Evolutionary conservation across 2,113 vertebrate genomes (phyloP).

Genomic region (Podarcis muralis): DNA sequence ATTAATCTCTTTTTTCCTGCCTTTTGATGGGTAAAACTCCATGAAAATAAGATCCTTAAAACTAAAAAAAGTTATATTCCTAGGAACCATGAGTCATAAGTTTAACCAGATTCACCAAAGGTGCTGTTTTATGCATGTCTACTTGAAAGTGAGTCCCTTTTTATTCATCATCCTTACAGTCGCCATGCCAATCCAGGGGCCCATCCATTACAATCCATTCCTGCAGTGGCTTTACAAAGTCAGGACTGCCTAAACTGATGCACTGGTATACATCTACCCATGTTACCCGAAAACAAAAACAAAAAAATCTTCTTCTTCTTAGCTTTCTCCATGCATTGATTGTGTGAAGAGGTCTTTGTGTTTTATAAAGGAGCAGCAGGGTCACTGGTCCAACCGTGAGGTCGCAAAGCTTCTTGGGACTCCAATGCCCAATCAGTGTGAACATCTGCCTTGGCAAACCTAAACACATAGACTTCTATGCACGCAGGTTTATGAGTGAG

Average conservation of each 20-base stretch:
- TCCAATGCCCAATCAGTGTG: not conserved
- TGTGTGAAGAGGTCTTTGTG: not conserved
- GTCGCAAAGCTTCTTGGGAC: too few species aligned
- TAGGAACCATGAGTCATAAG: not conserved
- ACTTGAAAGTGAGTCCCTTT: not conserved
- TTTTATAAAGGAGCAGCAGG: not conserved
- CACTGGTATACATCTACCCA: too few species aligned
- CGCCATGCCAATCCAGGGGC: not conserved
- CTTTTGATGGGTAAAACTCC: not conserved
- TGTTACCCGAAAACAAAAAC: too few species aligned
- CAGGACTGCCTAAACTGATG: not conserved
- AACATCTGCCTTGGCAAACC: not conserved
- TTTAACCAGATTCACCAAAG: not conserved
- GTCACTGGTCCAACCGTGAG: too few species aligned
- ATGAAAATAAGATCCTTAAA: slow-evolving; percentile 16
- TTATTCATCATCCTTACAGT: not conserved
- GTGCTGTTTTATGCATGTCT: not conserved
- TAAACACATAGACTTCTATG: not conserved
- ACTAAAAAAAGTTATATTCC: not conserved
- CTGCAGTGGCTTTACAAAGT: not conserved
- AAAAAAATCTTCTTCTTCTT: too few species aligned
- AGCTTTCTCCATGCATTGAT: not conserved
- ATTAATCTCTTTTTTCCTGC: not conserved
- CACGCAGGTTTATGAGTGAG: not conserved
- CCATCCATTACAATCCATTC: not conserved